Percentiles rank a stretch among this genome's conserved stretches.
Conservation (phyloP, 2,113 vertebrate genomes). For the Chlorocebus sabaeus region DNA sequence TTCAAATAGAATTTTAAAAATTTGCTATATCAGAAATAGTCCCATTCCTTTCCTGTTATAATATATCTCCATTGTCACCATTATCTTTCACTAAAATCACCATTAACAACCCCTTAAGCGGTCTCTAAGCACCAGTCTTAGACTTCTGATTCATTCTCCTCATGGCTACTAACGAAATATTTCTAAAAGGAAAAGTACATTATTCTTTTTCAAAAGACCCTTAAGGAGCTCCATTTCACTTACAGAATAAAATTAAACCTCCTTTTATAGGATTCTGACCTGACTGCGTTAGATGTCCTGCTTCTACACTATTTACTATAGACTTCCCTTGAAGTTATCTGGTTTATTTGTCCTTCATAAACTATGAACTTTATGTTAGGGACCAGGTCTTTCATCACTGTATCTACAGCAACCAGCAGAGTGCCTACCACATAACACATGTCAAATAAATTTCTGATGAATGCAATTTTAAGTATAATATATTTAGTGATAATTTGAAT, state of each 20-base stretch:
- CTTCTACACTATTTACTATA: background rate
- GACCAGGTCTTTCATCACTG: background rate
- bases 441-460: slow-evolving; percentile 28
- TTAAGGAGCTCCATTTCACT: background rate
- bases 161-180: background rate
- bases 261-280: background rate
- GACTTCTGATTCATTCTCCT: slow-evolving; percentile 3
- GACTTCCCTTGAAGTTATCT: background rate
- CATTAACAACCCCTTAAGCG: background rate
- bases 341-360: background rate
- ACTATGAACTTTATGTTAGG: slow-evolving; percentile 10
- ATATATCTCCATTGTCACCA: background rate
- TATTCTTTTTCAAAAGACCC: background rate
- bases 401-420: background rate
- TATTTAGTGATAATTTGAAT: background rate
- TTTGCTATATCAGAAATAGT: slow-evolving; percentile 30
- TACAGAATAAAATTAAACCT: slow-evolving; percentile 9
- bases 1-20: slow-evolving; percentile 22
- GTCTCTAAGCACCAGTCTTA: background rate
- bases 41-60: background rate
- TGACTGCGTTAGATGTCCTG: background rate
- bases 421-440: background rate
- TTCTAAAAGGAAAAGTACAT: background rate
- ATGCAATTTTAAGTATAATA: background rate
- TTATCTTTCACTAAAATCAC: background rate